Evolutionary conservation across 2,888 invertebrate genomes (phyloP).

Genomic region (Caenorhabditis japonica): DNA sequence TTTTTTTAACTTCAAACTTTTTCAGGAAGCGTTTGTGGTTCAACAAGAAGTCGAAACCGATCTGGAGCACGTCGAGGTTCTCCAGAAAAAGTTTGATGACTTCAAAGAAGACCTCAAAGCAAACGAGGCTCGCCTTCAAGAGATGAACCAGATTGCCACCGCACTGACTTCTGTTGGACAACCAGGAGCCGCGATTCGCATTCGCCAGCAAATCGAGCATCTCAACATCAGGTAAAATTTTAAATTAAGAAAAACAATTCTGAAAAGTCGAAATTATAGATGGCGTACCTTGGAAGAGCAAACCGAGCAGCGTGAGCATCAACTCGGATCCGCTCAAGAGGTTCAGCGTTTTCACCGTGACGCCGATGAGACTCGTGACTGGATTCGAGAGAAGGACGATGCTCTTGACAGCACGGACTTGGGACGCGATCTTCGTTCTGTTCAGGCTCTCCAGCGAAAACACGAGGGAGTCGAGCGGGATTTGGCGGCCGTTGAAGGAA

Average conservation of each 20-base stretch:
- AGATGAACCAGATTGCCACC: constrained; percentile 99
- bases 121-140: constrained; percentile 87
- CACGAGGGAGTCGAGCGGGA: constrained; percentile 98
- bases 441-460: constrained; percentile 96
- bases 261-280: constrained; percentile 82
- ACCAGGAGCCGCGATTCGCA: constrained; percentile 97
- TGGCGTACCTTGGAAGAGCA: constrained; percentile 95
- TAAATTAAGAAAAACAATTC: no score
- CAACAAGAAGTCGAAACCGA: constrained; percentile 97
- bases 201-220: constrained; percentile 90
- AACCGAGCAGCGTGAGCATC: constrained; percentile 92
- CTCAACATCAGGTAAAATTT: constrained; percentile 69
- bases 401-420: constrained; percentile 94
- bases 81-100: constrained; percentile 99
- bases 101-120: constrained; percentile 83
- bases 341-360: constrained; percentile 95
- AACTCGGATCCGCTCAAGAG: constrained; percentile 96
- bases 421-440: constrained; percentile 95
- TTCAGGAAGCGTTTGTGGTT: constrained; percentile 91
- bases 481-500: constrained; percentile 95
- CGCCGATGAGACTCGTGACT: constrained; percentile 83
- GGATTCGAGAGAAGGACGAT: constrained; percentile 90
- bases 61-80: constrained; percentile 96
- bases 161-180: constrained; percentile 92
- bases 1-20: constrained; percentile 18